These are phyloP conservation scores for Apamea monoglypha DNA, from an alignment of 2,888 invertebrate species.

Conservation along the genomic window DNA sequence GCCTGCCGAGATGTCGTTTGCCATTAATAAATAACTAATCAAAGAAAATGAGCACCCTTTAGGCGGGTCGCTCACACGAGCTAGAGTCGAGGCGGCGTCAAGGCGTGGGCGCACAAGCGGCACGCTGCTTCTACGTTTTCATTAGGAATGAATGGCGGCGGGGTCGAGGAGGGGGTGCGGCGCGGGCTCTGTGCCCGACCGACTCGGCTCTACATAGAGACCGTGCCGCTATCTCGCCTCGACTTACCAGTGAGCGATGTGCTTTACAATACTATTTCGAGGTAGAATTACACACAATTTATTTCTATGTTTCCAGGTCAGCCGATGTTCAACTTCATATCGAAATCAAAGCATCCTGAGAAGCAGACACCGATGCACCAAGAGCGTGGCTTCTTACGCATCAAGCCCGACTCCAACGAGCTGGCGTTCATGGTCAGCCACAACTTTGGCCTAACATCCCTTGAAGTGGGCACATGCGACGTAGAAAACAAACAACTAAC, in stretches of 20 bases:
- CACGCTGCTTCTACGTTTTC: too few relatives aligned
- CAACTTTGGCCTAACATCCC: slow-evolving; percentile 91
- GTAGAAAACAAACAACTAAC: slow-evolving; percentile 83
- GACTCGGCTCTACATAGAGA: too few relatives aligned
- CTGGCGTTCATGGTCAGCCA: slow-evolving; percentile 90
- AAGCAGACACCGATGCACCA: slow-evolving; percentile 91
- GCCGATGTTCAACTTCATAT: slow-evolving; percentile 90
- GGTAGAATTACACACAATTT: background rate
- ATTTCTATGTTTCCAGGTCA: slow-evolving; percentile 83
- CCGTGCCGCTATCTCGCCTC: too few relatives aligned
- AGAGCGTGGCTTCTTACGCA: slow-evolving; percentile 91
- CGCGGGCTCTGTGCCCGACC: too few relatives aligned
- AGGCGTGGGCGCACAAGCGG: too few relatives aligned
- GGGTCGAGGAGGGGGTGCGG: too few relatives aligned
- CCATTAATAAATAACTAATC: too few relatives aligned
- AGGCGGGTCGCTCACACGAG: too few relatives aligned
- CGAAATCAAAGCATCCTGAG: slow-evolving; percentile 88
- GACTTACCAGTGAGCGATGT: too few relatives aligned
- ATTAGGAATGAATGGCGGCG: too few relatives aligned
- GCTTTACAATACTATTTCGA: background rate
- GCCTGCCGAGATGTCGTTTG: too few relatives aligned
- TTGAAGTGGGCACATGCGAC: slow-evolving; percentile 90
- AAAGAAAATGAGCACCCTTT: background rate
- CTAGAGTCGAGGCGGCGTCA: too few relatives aligned
- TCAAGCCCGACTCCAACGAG: slow-evolving; percentile 89